Evolutionary conservation across 2,797 vertebrate species (phyloP), one percentile per base, ranked within the genome.

Genomic region (Phrynocephalus vlangalii): DNA sequence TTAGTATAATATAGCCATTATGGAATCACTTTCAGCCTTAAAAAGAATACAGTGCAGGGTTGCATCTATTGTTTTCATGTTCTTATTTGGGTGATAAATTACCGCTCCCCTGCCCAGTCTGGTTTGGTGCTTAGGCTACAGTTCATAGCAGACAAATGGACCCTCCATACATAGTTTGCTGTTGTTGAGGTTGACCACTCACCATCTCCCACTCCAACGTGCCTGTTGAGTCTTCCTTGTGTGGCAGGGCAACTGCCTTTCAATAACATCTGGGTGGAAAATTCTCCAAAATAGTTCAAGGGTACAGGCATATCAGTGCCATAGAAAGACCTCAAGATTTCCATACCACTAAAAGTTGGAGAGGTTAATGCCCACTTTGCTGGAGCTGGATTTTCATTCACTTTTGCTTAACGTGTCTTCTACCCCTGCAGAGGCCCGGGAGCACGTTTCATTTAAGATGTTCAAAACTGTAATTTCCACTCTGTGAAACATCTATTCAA

Each of bases 401-500:
- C 87, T 92, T 90, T 92, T 92, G 86, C 92, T 71, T 88, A 93
- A 89, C 87, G 80, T 94, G 86, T 67, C 90, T 92, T 90, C 87
- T 71, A 79, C 89, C 90, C 67, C 87, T 91, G 90, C 70, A 26
- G 92, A 90, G 90, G 79, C 92, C 91, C 87, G 86, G 95, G 94
- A 94, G 95, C 92, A 86, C 60, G n/a, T 72, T 78, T 94, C 87
- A 91, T 88, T 38, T 88, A 92, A 56, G 28, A 71, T 88, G 6
- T 82, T 78, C 1, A 79, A 95, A 93, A 67, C 92, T 94, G 86
- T 44, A 93, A 93, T 89, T 90, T 93, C 91, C 91, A 92, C 52
- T 89, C 91, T 93, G 84, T 71, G 93, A 91, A 94, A 89, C 87
- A 88, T 90, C 85, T 90, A 85, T 90, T 86, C 88, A 87, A 91